Percentiles rank a stretch among this genome's conserved stretches.
These are phyloP conservation scores for Epiperipatus broadwayi DNA, from an alignment of 2,888 invertebrate species.

Conservation along the genomic window DNA sequence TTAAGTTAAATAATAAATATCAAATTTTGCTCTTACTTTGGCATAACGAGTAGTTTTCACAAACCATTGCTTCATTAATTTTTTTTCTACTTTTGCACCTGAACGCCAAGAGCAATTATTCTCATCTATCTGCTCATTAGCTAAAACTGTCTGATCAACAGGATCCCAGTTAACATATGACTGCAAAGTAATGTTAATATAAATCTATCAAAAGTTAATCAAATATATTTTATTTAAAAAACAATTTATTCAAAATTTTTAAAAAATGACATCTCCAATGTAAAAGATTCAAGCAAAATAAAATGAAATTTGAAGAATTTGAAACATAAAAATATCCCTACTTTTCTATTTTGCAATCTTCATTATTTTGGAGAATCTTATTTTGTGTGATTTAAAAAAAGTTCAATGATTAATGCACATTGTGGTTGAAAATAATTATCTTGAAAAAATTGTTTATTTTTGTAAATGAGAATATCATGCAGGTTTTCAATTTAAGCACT, in stretches of 20 bases:
- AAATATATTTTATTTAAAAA: neutral
- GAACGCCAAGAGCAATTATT: conserved; percentile 86
- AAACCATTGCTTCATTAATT: conserved; percentile 79
- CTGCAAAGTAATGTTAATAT: conserved; percentile 27
- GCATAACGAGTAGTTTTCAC: conserved; percentile 68
- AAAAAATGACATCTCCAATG: conserved; percentile 12
- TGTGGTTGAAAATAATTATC: too few relatives aligned
- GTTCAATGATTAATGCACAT: too few relatives aligned
- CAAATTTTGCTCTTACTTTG: too few relatives aligned
- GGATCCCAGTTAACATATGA: conserved; percentile 97
- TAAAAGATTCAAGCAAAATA: conserved; percentile 7
- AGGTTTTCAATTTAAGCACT: too few relatives aligned
- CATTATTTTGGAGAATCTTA: too few relatives aligned
- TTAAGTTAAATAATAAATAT: too few relatives aligned
- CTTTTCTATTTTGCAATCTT: too few relatives aligned
- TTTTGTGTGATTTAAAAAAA: too few relatives aligned
- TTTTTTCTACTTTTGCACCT: conserved; percentile 77
- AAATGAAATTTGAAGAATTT: too few relatives aligned
- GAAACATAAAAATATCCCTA: too few relatives aligned
- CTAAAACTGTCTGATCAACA: conserved; percentile 83
- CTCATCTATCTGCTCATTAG: conserved; percentile 90
- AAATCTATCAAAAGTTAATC: conserved; percentile 4
- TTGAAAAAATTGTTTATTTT: too few relatives aligned
- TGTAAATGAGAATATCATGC: too few relatives aligned
- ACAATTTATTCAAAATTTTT: conserved; percentile 7